Conservation (phyloP, 2,113 vertebrate genomes). For the Eubucco bourcierii region DNA sequence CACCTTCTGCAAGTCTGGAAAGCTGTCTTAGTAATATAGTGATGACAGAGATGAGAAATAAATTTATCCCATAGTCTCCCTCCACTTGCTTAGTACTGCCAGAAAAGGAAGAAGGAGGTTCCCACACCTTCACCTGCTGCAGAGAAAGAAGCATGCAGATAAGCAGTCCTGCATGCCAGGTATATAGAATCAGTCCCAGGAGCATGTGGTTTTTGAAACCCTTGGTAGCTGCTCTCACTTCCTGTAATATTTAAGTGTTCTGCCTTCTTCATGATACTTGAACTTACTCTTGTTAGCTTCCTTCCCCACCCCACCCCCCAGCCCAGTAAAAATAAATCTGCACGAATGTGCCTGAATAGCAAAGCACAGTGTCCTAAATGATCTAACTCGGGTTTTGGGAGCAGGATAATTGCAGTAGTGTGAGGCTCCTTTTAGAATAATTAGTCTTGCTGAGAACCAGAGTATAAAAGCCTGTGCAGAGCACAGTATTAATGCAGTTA, state of each 20-base stretch:
- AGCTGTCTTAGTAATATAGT: not conserved
- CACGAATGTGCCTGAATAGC: not conserved
- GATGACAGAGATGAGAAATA: not conserved
- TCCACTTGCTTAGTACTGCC: not conserved
- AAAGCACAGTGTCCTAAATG: conserved; percentile 52
- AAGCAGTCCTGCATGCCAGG: not conserved
- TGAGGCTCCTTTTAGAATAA: conserved; percentile 58
- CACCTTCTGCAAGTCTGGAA: not conserved
- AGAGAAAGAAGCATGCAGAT: not conserved
- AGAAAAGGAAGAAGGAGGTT: conserved; percentile 1
- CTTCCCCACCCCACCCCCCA: too few species aligned
- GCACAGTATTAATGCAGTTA: conserved; percentile 42
- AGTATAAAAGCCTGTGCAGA: conserved; percentile 43
- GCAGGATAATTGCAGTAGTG: conserved; percentile 49
- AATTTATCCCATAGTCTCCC: not conserved
- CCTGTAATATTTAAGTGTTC: not conserved
- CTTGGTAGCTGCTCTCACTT: not conserved
- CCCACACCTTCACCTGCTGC: not conserved
- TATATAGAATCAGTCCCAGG: not conserved
- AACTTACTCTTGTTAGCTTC: not conserved
- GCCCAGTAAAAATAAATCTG: not conserved
- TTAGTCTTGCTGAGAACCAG: conserved; percentile 53
- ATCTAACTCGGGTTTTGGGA: conserved; percentile 57
- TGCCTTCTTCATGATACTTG: not conserved
- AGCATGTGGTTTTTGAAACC: not conserved